Base-by-base conservation (phyloP, 2,113 vertebrate genomes). In the Lophura nycthemera region DNA sequence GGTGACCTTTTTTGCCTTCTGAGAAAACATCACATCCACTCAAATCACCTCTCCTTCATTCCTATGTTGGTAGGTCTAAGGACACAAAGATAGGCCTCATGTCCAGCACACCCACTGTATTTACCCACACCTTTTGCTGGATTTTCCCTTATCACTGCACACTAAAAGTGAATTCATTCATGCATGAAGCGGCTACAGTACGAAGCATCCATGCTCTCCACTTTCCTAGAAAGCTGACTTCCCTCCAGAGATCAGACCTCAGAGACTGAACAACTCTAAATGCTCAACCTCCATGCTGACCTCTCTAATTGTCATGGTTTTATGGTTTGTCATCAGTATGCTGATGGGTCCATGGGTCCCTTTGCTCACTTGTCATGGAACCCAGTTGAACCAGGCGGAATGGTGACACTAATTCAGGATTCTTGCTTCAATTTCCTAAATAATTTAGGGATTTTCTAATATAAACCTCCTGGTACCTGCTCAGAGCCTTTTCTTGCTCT, bases 201-300 rank as follows among this genome's bases (percentile, higher is more conserved):
- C n/a, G 50, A 96, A 86, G 22, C 66, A 86, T 36, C 75, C 57
- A 52, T 29, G 54, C 42, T n/a, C 32, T 85, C n/a, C 11, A 13
- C 34, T 92, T 86, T 72, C 61, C 77, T 61, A 40, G 65, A 69
- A 96, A 25, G 67, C 18, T 85, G 65, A 77, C 89, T 50, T 89
- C 29, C 43, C 56, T 67, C 54, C 42, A 64, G 25, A 47, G 70
- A 82, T 80, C 38, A 77, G 54, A 24, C 45, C 59, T 92, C 47
- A 63, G 4, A 85, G 74, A 54, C 52, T 75, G 27, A 89, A 75
- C 11, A 61, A 10, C 52, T 69, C 63, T 40, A 32, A 25, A 60
- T 82, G 73, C n/a, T 87, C 27, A 52, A 70, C 20, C 4, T 66
- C 34, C 30, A 65, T 36, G 7, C 8, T 1, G 2, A 48, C 14